A percentile compares a stretch with the other conserved stretches of the same genome.
Evolutionary conservation across 2,888 invertebrate species (phyloP).

Genomic region (Hydropsyche betteni): DNA sequence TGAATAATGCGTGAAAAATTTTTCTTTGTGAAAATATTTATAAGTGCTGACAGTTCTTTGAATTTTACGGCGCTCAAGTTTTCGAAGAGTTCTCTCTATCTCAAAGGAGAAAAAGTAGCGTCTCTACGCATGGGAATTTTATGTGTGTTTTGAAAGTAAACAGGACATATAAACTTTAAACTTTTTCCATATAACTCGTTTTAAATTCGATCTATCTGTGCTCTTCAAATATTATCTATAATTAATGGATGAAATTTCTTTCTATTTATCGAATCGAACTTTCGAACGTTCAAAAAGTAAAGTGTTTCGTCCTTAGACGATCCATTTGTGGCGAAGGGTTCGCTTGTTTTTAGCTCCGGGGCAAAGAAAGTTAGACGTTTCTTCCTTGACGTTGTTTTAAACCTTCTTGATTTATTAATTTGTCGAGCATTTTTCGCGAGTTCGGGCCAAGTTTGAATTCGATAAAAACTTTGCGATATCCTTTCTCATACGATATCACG

Average conservation of each 20-base stretch:
- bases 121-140: too few species aligned
- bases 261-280: not conserved
- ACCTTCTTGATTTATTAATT: conserved; percentile 5
- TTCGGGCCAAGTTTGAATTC: too few species aligned
- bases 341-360: conserved; percentile 1
- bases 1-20: conserved; percentile 6
- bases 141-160: too few species aligned
- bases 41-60: not conserved
- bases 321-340: conserved; percentile 5
- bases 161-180: too few species aligned
- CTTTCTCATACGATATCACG: not conserved
- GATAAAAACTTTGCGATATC: too few species aligned
- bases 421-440: not conserved
- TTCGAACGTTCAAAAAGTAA: not conserved
- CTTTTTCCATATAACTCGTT: too few species aligned
- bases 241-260: too few species aligned
- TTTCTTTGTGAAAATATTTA: not conserved
- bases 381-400: not conserved
- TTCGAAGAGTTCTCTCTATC: not conserved
- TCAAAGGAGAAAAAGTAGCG: too few species aligned
- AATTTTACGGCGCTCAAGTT: conserved; percentile 14
- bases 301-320: not conserved
- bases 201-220: too few species aligned
- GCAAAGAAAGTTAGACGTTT: not conserved
- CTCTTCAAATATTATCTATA: too few species aligned